phyloP scores from a whole-genome alignment of 2,113 vertebrate species.

The Pogonocichla stellata region DNA sequence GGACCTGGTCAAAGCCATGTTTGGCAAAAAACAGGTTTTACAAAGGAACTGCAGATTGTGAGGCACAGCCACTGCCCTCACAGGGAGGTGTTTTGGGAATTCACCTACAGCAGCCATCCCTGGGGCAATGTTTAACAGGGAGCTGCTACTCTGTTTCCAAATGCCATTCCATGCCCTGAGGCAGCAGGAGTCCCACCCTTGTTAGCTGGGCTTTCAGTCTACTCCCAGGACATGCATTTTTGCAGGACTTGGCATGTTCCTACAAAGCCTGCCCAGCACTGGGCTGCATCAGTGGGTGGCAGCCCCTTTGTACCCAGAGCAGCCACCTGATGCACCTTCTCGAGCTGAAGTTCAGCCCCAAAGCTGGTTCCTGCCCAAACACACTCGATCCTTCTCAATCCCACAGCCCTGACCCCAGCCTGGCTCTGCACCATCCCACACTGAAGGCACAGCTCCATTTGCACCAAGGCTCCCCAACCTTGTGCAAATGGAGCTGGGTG shows the following conservation, averaged over 20 bases:
- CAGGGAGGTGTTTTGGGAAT: background rate
- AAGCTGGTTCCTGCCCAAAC: background rate
- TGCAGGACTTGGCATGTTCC: background rate
- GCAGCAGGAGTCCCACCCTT: too few relatives aligned
- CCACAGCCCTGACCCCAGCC: background rate
- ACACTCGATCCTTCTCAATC: fast-evolving
- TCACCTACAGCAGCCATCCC: background rate
- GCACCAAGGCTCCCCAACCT: background rate
- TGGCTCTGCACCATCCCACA: background rate
- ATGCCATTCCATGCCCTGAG: background rate
- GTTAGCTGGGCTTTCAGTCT: background rate
- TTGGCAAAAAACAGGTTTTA: background rate
- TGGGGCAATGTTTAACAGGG: background rate
- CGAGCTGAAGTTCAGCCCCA: background rate
- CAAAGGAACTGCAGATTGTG: fast-evolving
- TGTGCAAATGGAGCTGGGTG: background rate
- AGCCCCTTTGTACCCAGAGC: background rate
- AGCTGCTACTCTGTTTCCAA: background rate
- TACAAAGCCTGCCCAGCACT: background rate
- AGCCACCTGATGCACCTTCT: background rate
- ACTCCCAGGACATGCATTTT: background rate
- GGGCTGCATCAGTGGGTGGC: background rate
- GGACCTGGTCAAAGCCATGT: fast-evolving
- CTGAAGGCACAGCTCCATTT: fast-evolving
- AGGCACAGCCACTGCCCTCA: fast-evolving